Conservation (phyloP, 2,797 vertebrate species). For the Clarias laeviceps region DNA sequence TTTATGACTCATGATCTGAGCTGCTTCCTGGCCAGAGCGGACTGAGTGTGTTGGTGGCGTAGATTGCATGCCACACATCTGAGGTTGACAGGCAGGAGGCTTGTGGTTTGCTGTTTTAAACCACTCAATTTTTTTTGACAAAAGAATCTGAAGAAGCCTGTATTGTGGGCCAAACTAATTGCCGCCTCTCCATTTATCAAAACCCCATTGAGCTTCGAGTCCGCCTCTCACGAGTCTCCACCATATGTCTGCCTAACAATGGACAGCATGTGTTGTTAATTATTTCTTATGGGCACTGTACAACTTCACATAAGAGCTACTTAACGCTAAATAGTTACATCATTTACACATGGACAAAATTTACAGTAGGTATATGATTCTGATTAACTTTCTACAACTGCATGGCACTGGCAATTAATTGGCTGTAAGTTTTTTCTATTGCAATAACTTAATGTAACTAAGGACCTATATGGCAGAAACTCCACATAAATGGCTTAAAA, state of each 20-base stretch:
- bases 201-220: constrained; percentile 44
- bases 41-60: constrained; percentile 42
- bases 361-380: background rate
- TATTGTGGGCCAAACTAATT: constrained; percentile 57
- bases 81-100: constrained; percentile 61
- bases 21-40: constrained; percentile 33
- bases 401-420: background rate
- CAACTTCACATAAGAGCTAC: constrained; percentile 27
- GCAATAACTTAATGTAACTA: background rate
- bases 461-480: background rate
- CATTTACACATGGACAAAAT: constrained; percentile 13
- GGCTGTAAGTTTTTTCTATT: background rate
- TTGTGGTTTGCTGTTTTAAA: constrained; percentile 43
- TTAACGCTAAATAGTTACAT: background rate
- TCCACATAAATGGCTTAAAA: background rate
- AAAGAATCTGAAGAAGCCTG: constrained; percentile 45
- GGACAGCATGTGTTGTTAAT: constrained; percentile 55
- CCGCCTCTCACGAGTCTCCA: constrained; percentile 60
- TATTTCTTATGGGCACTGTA: constrained; percentile 29
- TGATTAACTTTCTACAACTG: background rate
- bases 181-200: constrained; percentile 53
- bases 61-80: constrained; percentile 51
- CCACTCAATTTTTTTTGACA: constrained; percentile 19
- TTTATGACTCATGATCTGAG: constrained; percentile 73
- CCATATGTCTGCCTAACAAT: constrained; percentile 65